Conservation (phyloP, 2,113 vertebrate genomes). For the Sminthopsis crassicaudata region DNA sequence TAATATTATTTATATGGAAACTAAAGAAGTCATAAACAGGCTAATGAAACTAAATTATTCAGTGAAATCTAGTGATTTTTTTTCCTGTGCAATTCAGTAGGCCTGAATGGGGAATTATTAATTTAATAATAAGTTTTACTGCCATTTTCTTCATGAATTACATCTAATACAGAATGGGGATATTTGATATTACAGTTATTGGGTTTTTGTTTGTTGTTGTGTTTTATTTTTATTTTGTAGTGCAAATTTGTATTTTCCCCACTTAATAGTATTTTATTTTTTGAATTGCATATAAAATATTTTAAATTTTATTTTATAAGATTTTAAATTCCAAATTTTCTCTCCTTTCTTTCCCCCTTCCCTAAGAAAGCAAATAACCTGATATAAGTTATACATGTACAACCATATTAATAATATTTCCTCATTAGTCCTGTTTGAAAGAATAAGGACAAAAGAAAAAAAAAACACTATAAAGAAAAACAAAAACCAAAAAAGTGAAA, state of each 20-base stretch:
- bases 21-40: neutral
- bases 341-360: neutral
- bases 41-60: neutral
- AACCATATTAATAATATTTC: neutral
- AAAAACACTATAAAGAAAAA: neutral
- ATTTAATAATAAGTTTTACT: slow-evolving; percentile 28
- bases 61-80: neutral
- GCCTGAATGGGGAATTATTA: neutral
- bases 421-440: neutral
- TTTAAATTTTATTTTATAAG: no score
- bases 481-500: no score
- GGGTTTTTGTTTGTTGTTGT: no score
- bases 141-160: neutral
- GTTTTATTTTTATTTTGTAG: no score
- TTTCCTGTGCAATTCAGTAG: neutral
- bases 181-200: neutral
- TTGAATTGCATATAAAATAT: no score
- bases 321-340: neutral
- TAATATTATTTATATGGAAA: neutral
- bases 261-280: no score
- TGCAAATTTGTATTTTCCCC: no score
- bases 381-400: neutral
- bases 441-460: no score
- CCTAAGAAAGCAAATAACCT: neutral
- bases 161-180: neutral